phyloP scores from a whole-genome alignment of 2,888 invertebrate genomes.

The Mythimna impura region DNA sequence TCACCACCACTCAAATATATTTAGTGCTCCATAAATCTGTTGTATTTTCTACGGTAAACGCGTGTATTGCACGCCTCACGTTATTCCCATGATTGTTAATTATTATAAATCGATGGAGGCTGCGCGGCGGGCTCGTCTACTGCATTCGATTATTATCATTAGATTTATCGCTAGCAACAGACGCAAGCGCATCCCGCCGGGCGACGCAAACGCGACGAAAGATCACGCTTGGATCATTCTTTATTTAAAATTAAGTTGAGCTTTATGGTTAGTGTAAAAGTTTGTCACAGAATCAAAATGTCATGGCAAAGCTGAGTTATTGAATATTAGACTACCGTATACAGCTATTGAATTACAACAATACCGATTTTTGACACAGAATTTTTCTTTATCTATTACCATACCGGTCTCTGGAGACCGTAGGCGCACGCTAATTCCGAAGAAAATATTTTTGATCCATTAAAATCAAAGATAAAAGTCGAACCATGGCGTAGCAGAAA shows the following conservation, averaged over 20 bases:
- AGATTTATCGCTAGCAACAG: slow-evolving; percentile 81
- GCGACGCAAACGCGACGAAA: slow-evolving; percentile 53
- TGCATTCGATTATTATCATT: slow-evolving; percentile 82
- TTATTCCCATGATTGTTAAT: slow-evolving; percentile 83
- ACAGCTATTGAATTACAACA: slow-evolving; percentile 20
- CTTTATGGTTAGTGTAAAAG: slow-evolving; percentile 4
- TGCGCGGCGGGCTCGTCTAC: slow-evolving; percentile 69
- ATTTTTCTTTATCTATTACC: slow-evolving; percentile 24
- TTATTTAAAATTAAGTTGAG: slow-evolving; percentile 42
- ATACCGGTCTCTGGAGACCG: slow-evolving; percentile 9
- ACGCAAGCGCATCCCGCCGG: slow-evolving; percentile 51
- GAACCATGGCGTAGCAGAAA: not conserved
- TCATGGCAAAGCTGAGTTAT: slow-evolving; percentile 7
- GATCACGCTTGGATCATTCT: slow-evolving; percentile 46
- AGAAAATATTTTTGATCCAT: not conserved
- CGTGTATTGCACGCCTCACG: slow-evolving; percentile 76
- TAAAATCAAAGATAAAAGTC: too few relatives aligned
- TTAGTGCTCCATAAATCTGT: slow-evolving; percentile 54
- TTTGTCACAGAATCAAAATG: slow-evolving; percentile 3
- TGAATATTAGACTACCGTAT: slow-evolving; percentile 14
- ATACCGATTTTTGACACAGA: slow-evolving; percentile 5
- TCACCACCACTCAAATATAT: slow-evolving; percentile 58
- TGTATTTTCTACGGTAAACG: slow-evolving; percentile 73
- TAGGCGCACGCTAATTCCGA: slow-evolving; percentile 16
- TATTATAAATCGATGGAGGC: slow-evolving; percentile 83